A percentile compares a stretch with the other conserved stretches of the same genome.
Conservation (phyloP, 2,113 vertebrate genomes). For the Sigmodon hispidus region DNA sequence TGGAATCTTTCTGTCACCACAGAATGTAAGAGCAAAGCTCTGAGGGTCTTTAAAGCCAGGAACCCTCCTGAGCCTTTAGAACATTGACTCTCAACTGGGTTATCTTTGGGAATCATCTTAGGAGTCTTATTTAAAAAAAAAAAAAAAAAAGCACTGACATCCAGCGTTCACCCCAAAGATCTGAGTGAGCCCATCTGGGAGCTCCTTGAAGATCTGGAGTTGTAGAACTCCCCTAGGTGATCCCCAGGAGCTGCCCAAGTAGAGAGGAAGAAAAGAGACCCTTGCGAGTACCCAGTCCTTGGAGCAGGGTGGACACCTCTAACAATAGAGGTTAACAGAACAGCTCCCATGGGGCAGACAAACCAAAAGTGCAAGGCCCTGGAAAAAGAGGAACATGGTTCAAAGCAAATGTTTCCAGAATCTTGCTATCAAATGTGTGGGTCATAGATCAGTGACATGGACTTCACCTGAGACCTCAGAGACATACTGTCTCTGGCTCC, state of each 20-base stretch:
- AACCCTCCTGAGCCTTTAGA: not conserved
- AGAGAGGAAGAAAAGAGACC: conserved; percentile 4
- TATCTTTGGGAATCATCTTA: not conserved
- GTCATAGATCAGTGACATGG: not conserved
- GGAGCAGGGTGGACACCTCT: not conserved
- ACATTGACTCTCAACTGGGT: not conserved
- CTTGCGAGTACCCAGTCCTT: no score
- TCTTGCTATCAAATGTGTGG: not conserved
- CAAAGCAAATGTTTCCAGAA: not conserved
- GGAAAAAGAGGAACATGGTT: not conserved
- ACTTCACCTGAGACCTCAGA: not conserved
- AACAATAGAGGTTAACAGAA: not conserved
- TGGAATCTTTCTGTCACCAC: not conserved
- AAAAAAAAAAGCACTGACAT: not conserved
- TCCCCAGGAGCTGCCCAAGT: not conserved
- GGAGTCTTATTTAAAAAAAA: not conserved
- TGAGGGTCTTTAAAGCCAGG: not conserved
- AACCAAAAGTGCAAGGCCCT: not conserved
- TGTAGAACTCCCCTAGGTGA: not conserved
- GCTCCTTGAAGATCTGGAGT: not conserved
- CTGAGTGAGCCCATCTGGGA: not conserved
- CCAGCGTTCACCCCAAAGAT: not conserved
- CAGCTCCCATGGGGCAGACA: not conserved
- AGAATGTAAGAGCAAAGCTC: not conserved
- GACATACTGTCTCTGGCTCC: not conserved